These are phyloP conservation scores for Phania funesta DNA, from an alignment of 2,888 invertebrate genomes.

Conservation along the genomic window DNA sequence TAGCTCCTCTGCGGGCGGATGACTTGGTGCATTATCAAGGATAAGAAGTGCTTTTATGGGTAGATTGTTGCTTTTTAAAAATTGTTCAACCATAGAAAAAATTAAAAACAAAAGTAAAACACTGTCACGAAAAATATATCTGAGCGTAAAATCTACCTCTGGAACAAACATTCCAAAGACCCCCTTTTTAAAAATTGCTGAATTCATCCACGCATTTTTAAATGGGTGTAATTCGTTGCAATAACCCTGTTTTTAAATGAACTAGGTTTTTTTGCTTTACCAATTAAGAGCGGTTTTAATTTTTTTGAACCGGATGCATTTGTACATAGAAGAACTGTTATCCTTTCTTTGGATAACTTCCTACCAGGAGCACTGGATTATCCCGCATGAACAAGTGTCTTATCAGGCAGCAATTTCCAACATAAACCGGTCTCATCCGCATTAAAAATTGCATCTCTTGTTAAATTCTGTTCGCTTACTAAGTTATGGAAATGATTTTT, in stretches of 20 bases:
- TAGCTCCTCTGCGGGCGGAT: constrained; percentile 18
- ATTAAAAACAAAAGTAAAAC: too few species aligned
- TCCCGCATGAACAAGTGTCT: neutral
- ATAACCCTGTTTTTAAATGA: neutral
- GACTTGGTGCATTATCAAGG: too few species aligned
- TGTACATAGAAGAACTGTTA: neutral
- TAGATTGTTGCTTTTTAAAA: too few species aligned
- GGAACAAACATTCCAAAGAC: too few species aligned
- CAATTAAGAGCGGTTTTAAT: too few species aligned
- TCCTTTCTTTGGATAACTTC: constrained; percentile 3
- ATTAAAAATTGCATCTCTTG: too few species aligned
- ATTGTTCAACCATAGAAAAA: too few species aligned
- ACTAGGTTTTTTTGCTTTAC: neutral
- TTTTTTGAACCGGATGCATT: too few species aligned
- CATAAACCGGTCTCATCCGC: too few species aligned
- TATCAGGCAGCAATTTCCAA: neutral
- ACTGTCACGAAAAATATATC: too few species aligned
- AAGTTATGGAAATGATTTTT: constrained; percentile 8
- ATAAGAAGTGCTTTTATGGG: too few species aligned
- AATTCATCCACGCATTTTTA: constrained; percentile 5
- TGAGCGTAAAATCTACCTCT: too few species aligned
- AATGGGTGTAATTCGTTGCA: constrained; percentile 5
- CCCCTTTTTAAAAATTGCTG: constrained; percentile 2
- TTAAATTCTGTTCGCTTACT: neutral
- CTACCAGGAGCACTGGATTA: constrained; percentile 11